Evolutionary conservation across 2,113 vertebrate species (phyloP), one percentile per base, ranked within the genome.

Genomic region (Genyomyrus donnyi): DNA sequence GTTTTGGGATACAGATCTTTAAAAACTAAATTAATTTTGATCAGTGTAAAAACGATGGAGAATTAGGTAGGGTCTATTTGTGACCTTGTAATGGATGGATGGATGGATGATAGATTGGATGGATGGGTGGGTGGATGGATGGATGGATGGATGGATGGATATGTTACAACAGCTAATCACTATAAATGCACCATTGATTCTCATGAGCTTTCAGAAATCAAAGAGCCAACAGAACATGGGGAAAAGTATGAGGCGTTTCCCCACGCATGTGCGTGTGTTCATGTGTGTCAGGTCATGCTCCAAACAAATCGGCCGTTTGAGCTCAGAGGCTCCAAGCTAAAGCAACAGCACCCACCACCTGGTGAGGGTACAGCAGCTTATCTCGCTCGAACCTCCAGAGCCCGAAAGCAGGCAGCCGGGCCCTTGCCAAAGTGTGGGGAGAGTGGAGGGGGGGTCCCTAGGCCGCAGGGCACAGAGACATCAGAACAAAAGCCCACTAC

Each of bases 381-480:
- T 89, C 70, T 80, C 66, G 2, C 66, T 27, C 49, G 19, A 89
- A 46, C 27, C 70, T 13, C 27, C 21, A 15, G 88, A 74, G n/a
- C 48, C 27, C 19, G 39, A 70, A 46, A 27, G 66, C 70, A 24
- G 27, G 31, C 5, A 8, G 62, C 45, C 88, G 95, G 96, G 96
- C 95, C 95, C 92, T 7, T 80, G 74, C 74, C 35, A 80, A 95
- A 96, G 95, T 95, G 94, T 95, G 95, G 96, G 95, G 95, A 96
- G 94, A 94, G 94, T 94, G 93, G 94, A 94, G 92, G 93, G 93
- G 96, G 19, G 94, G 94, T 92, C 93, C 93, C 91, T 95, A 94
- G 95, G 96, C 96, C 96, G 95, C 95, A 95, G 96, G 94, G 94
- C 95, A 96, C 95, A 96, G 95, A 96, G 96, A 97, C 95, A 96